A percentile compares a stretch with the other conserved stretches of the same genome.
These are phyloP conservation scores for Penelope pileata DNA, from an alignment of 2,113 vertebrate species.

Conservation along the genomic window DNA sequence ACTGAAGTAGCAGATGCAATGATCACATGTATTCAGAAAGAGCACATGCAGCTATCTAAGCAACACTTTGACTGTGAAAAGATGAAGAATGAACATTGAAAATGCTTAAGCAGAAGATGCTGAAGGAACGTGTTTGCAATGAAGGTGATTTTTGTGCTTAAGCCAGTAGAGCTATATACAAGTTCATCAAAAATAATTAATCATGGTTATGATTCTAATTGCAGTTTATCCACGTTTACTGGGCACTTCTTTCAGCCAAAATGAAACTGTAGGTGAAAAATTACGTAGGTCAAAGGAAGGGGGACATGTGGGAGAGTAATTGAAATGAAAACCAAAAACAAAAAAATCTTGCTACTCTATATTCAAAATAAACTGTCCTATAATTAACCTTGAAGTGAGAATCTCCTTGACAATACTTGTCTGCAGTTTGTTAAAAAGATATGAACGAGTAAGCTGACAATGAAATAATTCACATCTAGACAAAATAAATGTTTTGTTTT, in stretches of 20 bases:
- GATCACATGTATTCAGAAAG: fast-evolving
- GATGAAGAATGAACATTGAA: neutral
- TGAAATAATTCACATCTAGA: neutral
- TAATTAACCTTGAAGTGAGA: neutral
- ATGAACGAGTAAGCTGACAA: neutral
- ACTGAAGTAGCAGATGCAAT: neutral
- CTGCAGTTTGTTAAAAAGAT: neutral
- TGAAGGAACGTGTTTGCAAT: neutral
- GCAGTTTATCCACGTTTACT: neutral
- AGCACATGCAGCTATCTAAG: fast-evolving
- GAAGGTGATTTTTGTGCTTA: neutral
- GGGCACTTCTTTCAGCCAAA: neutral
- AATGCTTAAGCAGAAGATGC: neutral
- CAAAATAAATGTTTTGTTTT: neutral
- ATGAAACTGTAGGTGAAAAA: neutral
- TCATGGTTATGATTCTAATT: neutral
- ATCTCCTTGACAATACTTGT: neutral
- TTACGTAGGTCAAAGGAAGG: neutral
- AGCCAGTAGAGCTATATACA: neutral
- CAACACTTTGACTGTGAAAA: neutral
- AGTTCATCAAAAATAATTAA: neutral
- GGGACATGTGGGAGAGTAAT: neutral
- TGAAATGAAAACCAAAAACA: neutral
- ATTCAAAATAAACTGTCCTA: neutral
- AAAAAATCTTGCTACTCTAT: neutral